phyloP scores from a whole-genome alignment of 2,888 invertebrate genomes.

The Allacma fusca region DNA sequence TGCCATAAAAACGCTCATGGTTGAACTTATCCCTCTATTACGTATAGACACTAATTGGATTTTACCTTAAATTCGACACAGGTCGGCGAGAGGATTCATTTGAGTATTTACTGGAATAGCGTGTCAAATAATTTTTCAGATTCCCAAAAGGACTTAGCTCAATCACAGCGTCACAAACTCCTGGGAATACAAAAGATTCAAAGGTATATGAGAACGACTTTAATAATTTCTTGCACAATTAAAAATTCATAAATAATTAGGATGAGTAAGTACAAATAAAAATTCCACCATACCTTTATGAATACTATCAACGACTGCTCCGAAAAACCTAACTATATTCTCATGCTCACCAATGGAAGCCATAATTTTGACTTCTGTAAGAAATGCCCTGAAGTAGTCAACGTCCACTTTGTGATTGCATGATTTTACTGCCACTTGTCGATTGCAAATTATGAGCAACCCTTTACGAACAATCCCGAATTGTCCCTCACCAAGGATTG shows the following conservation, averaged over 20 bases:
- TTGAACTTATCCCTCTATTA: too few species aligned
- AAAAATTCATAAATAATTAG: not conserved
- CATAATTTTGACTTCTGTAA: not conserved
- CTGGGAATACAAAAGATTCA: not conserved
- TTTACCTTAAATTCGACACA: too few species aligned
- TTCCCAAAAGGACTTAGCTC: not conserved
- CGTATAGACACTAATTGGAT: too few species aligned
- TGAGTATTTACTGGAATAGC: too few species aligned
- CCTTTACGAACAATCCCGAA: not conserved
- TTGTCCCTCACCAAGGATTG: not conserved
- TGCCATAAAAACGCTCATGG: too few species aligned
- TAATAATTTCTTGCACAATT: not conserved
- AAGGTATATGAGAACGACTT: not conserved
- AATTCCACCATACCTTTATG: not conserved
- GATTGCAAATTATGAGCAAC: not conserved
- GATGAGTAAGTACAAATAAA: not conserved
- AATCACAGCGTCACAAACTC: not conserved
- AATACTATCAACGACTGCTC: not conserved
- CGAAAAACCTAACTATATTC: not conserved
- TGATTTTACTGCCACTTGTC: not conserved
- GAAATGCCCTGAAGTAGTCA: not conserved
- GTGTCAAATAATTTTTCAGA: too few species aligned
- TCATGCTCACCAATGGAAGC: not conserved
- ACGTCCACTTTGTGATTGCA: not conserved
- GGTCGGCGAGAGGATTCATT: too few species aligned